phyloP scores from a whole-genome alignment of 2,113 vertebrate genomes.

The Piaya cayana region DNA sequence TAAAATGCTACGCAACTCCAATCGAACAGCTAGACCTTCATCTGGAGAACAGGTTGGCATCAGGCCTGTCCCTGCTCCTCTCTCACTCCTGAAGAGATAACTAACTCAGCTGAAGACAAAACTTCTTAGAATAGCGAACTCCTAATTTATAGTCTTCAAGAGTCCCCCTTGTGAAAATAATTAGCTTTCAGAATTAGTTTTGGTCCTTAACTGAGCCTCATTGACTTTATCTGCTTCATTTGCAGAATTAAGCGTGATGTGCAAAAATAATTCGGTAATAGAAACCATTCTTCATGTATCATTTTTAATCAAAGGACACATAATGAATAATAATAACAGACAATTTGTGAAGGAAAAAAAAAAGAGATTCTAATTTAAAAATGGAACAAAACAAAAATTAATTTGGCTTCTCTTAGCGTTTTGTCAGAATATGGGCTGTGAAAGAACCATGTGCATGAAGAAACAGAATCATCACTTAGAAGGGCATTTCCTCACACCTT shows the following conservation, averaged over 20 bases:
- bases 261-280: constrained; percentile 71
- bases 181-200: constrained; percentile 69
- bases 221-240: constrained; percentile 82
- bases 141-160: constrained; percentile 70
- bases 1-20: not conserved
- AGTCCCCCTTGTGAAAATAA: constrained; percentile 70
- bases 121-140: constrained; percentile 52
- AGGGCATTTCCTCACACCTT: not conserved
- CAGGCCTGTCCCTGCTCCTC: not conserved
- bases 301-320: constrained; percentile 67
- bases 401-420: constrained; percentile 44
- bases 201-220: constrained; percentile 69
- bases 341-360: constrained; percentile 27
- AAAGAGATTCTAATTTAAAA: constrained; percentile 56
- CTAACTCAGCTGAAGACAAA: constrained; percentile 46
- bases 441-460: constrained; percentile 14
- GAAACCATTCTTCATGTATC: constrained; percentile 64
- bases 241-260: constrained; percentile 81
- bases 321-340: constrained; percentile 67
- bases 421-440: constrained; percentile 10
- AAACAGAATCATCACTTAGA: constrained; percentile 38
- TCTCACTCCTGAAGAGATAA: constrained; percentile 27
- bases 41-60: not conserved
- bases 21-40: not conserved
- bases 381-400: constrained; percentile 67